Base-by-base conservation (phyloP, 2,113 vertebrate genomes). In the Chamaetylas fuelleborni region DNA sequence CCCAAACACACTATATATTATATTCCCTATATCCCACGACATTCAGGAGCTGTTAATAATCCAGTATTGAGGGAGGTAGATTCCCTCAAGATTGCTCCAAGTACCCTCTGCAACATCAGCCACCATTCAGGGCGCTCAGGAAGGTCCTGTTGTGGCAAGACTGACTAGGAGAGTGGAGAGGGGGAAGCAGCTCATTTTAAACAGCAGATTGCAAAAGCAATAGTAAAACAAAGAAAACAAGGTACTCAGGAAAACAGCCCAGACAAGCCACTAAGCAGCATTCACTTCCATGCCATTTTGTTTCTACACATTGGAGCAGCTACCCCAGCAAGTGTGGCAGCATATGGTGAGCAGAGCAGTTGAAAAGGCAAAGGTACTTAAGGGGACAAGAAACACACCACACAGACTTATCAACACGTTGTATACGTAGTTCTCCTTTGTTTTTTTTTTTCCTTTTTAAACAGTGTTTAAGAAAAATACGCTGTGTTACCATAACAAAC, bases 391-490 rank as follows among this genome's bases (percentile, higher is more conserved):
- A 92, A 29, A 1, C 82, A 96, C 96, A 90, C 82, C 81, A 95
- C 82, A 77, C 82, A 90, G 93, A 97, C 70, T 66, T 77, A 82
- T 3, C 50, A 81, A 97, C 93, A 87, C 18, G 12, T 42, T 79
- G 65, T 71, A 88, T 61, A 90, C 0, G 0, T 58, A 94, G 34
- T 38, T 84, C 93, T 62, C 69, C 24, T 69, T 72, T 43, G 43
- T 31, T 25, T 25, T 29, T 48, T 34, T 33, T 50, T 69, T 56
- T 12, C 1, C 4, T 85, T 90, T 96, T 93, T 76, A 78, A 92
- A 94, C 10, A 80, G 88, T 90, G 91, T 91, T 81, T 97, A 97
- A 94, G 91, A 97, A 62, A 93, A 94, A 96, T 91, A 95, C 80
- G 70, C 78, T 91, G 81, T 95, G 54, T 87, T 95, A 93, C 85